phyloP scores from a whole-genome alignment of 2,888 invertebrate species.

The Cosmia pyralina region DNA sequence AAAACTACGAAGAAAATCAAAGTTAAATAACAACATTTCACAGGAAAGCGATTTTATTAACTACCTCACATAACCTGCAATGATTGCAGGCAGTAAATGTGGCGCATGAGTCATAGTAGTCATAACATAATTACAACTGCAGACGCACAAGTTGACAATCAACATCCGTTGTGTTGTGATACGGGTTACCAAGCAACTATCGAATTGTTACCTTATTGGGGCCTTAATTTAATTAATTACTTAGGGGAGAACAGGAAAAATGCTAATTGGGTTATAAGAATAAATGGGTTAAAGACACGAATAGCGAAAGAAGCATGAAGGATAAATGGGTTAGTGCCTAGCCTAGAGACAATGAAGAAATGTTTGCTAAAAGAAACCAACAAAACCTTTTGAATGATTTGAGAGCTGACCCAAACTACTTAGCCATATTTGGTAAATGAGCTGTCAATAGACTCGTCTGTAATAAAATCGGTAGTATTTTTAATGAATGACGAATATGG shows the following conservation, averaged over 20 bases:
- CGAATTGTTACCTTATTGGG: conserved; percentile 50
- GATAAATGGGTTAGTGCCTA: background rate
- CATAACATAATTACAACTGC: conserved; percentile 30
- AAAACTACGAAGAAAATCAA: background rate
- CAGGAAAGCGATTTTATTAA: conserved; percentile 14
- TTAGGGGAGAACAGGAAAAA: conserved; percentile 18
- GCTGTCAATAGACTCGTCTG: conserved; percentile 30
- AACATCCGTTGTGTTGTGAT: conserved; percentile 40
- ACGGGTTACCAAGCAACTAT: conserved; percentile 67
- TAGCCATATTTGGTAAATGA: conserved; percentile 29
- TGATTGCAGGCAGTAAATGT: conserved; percentile 19
- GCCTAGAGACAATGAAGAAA: background rate
- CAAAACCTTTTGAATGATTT: background rate
- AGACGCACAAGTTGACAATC: conserved; percentile 16
- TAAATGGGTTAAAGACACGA: conserved; percentile 27
- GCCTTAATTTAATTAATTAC: conserved; percentile 22
- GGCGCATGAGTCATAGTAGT: conserved; percentile 8
- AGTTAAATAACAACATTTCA: conserved; percentile 12
- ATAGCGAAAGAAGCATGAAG: background rate
- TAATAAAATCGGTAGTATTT: conserved; percentile 9
- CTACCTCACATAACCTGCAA: conserved; percentile 23
- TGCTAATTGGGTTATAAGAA: conserved; percentile 2
- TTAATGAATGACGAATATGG: conserved; percentile 33
- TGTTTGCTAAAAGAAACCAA: background rate
- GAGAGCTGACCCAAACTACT: conserved; percentile 25